phyloP scores from a whole-genome alignment of 2,888 invertebrate species.

The Lepidonotus clava region DNA sequence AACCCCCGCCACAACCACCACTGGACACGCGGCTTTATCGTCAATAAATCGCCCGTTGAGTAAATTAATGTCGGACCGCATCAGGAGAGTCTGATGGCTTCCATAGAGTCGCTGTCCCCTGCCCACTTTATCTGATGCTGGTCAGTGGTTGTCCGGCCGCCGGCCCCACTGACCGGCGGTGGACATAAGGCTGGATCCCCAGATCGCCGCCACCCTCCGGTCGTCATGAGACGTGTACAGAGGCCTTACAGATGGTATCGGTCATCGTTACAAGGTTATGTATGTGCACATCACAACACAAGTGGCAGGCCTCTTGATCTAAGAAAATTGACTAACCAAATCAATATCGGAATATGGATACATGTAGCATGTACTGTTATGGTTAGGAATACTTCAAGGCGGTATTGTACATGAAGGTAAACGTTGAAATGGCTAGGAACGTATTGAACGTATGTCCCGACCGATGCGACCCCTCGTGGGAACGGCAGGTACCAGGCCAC shows the following conservation, averaged over 20 bases:
- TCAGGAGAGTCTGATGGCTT: constrained; percentile 37
- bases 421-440: too few relatives aligned
- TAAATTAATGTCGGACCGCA: constrained; percentile 35
- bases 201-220: neutral
- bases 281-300: too few relatives aligned
- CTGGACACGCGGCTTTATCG: constrained; percentile 46
- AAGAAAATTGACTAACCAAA: too few relatives aligned
- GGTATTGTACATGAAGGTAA: too few relatives aligned
- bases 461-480: neutral
- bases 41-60: constrained; percentile 41
- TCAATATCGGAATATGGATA: too few relatives aligned
- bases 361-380: too few relatives aligned
- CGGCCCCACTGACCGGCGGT: neutral
- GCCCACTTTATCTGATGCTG: constrained; percentile 23
- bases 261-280: too few relatives aligned
- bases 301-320: too few relatives aligned
- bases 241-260: too few relatives aligned
- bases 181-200: constrained; percentile 17
- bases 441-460: too few relatives aligned
- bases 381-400: too few relatives aligned
- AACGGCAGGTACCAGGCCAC: neutral
- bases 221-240: too few relatives aligned
- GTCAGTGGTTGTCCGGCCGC: constrained; percentile 25
- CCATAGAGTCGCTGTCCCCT: constrained; percentile 26
- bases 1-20: neutral